Conservation (phyloP, 1,140 invertebrate genomes). For the Aphelenchoides avenae region DNA sequence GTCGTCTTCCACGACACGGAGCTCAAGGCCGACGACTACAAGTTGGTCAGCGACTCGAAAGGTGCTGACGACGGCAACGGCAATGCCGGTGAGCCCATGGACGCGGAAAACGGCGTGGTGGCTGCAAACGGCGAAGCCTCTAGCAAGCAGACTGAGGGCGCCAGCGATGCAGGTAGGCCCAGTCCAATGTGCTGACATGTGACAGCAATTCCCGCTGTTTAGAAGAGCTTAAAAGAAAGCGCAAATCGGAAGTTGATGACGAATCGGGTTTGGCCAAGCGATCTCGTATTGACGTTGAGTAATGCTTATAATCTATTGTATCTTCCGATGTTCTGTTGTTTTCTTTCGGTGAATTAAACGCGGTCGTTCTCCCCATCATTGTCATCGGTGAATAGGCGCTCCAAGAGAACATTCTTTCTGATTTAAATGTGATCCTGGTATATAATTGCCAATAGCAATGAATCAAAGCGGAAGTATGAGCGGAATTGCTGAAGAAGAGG, state of each 20-base stretch:
- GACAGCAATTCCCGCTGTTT: too few species aligned
- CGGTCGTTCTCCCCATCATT: background rate
- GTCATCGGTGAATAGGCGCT: background rate
- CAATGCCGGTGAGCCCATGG: too few species aligned
- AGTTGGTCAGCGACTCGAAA: constrained; percentile 21
- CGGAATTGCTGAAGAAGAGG: background rate
- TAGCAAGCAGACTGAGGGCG: too few species aligned
- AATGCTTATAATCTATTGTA: too few species aligned
- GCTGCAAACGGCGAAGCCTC: too few species aligned
- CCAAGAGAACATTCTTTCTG: background rate
- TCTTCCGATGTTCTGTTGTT: background rate
- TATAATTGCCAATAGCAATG: background rate
- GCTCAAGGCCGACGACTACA: constrained; percentile 30
- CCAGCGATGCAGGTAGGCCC: too few species aligned
- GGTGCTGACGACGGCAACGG: too few species aligned
- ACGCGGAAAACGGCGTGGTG: too few species aligned
- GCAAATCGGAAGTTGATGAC: background rate
- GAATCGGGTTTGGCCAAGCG: background rate
- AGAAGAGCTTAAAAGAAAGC: constrained; percentile 11
- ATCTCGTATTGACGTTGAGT: constrained; percentile 10
- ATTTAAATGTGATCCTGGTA: background rate
- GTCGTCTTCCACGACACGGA: constrained; percentile 32
- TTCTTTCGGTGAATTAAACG: background rate
- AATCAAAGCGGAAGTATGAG: background rate
- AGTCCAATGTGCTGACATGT: too few species aligned